Percentiles rank a stretch among this genome's conserved stretches.
These are phyloP conservation scores for Zaprionus lachaisei DNA, from an alignment of 1,140 invertebrate genomes.

Conservation along the genomic window DNA sequence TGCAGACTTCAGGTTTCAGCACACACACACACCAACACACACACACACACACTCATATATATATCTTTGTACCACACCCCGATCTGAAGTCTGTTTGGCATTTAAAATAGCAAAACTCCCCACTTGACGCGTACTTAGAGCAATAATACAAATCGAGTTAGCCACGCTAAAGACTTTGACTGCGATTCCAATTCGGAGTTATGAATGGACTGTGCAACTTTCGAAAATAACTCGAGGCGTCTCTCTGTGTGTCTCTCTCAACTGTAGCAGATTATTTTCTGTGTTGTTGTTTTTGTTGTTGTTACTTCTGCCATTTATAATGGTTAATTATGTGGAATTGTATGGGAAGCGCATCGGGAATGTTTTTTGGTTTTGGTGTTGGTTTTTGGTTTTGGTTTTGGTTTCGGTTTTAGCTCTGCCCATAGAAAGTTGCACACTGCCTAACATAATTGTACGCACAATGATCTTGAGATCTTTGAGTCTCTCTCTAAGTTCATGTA, in stretches of 20 bases:
- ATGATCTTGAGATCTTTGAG: conserved; percentile 5
- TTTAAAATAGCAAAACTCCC: conserved; percentile 9
- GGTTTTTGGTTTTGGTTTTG: conserved; percentile 1
- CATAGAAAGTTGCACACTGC: conserved; percentile 42
- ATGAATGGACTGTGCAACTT: conserved; percentile 19
- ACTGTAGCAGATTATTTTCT: conserved; percentile 32
- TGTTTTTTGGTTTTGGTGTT: background rate
- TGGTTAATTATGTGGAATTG: conserved; percentile 37
- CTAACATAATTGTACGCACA: conserved; percentile 24
- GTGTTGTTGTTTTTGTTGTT: background rate
- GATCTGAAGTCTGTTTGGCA: conserved; percentile 14
- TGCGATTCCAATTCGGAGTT: background rate
- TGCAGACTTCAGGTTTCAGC: conserved; percentile 30
- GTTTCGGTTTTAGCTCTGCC: conserved; percentile 18
- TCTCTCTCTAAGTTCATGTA: background rate
- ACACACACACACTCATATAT: background rate
- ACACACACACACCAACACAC: conserved; percentile 14
- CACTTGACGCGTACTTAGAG: conserved; percentile 8
- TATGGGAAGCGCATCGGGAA: conserved; percentile 16
- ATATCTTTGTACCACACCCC: conserved; percentile 42
- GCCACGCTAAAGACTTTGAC: conserved; percentile 4
- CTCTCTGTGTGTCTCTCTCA: conserved; percentile 10
- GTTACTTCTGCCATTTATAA: conserved; percentile 31
- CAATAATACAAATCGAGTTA: conserved; percentile 8
- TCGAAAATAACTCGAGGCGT: conserved; percentile 32